Base-by-base conservation (phyloP, 2,888 invertebrate species). In the Desoria tigrina region DNA sequence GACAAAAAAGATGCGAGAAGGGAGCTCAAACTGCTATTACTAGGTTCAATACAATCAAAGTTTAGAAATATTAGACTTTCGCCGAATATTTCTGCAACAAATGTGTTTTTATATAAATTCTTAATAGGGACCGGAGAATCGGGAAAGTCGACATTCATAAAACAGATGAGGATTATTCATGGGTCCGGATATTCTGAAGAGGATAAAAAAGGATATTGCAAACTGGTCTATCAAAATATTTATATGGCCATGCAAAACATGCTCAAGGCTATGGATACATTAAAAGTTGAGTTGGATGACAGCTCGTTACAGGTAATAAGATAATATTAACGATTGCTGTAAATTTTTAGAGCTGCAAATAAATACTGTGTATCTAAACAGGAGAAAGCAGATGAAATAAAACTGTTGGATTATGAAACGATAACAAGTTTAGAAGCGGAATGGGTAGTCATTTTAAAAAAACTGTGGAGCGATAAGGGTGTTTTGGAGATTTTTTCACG, bases 391-490 rank as follows among this genome's bases (percentile, higher is more conserved):
- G 63, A 63, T 51, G 66, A 69, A 49, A 65, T 65, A 39, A 65
- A 42, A 56, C 9, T 50, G 18, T 54, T 65, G 61, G 65, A 65
- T 24, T 65, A 61, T 37, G 65, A 65, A 37, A 61, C 61, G 2
- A 51, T 65, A 9, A 65, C 61, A 39, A n/a, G 18, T 11, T 11
- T 65, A 27, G 57, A 28, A 24, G 27, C 21, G 2, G 65, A 55
- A 27, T 55, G 51, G 49, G 61, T 61, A n/a, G 56, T 61, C n/a
- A 24, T 51, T 11, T n/a, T 65, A 27, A 61, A 61, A 24, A 61
- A 65, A 16, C 51, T 77, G 21, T 77, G 77, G 75, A 67, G 68
- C 55, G 76, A 76, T 62, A 62, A 67, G 39, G 75, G 76, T 16
- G 71, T 77, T 42, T 68, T 72, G 54, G 66, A 72, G 53, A 76